A percentile compares a stretch with the other conserved stretches of the same genome.
phyloP scores from a whole-genome alignment of 2,113 vertebrate genomes.

The Anarhynchus alexandrinus region DNA sequence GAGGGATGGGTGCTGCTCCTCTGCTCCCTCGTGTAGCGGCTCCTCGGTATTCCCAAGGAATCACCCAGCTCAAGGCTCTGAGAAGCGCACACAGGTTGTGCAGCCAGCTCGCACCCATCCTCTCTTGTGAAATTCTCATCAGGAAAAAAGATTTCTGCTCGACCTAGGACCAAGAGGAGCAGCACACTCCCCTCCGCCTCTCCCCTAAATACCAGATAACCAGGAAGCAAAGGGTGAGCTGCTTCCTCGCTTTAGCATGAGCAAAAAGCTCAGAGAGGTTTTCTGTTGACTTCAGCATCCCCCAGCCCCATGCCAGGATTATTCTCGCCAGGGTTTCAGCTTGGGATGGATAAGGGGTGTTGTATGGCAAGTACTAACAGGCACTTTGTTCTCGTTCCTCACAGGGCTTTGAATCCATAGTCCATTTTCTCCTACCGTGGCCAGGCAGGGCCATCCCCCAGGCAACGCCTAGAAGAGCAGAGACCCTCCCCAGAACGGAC shows the following conservation, averaged over 20 bases:
- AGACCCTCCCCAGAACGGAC: background rate
- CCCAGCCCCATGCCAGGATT: background rate
- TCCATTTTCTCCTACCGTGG: background rate
- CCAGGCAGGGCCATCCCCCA: slow-evolving; percentile 9
- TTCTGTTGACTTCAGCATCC: background rate
- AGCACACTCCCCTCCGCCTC: background rate
- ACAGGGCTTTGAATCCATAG: background rate
- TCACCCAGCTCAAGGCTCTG: background rate
- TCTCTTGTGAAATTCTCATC: background rate
- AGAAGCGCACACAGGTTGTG: rapidly evolving
- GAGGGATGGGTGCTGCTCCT: background rate
- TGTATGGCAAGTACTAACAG: background rate
- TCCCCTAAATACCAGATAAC: background rate
- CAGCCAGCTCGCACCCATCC: background rate
- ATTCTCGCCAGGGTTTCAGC: background rate
- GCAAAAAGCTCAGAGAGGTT: background rate
- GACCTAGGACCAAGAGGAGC: background rate
- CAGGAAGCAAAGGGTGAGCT: background rate
- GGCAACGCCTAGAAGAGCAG: slow-evolving; percentile 13
- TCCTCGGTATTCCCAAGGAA: background rate
- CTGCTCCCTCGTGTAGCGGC: background rate
- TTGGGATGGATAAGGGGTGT: background rate
- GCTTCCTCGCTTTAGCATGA: background rate
- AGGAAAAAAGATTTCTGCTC: background rate
- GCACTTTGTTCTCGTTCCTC: background rate